phyloP scores from a whole-genome alignment of 1,140 invertebrate species.

The Eubasilissa regina region DNA sequence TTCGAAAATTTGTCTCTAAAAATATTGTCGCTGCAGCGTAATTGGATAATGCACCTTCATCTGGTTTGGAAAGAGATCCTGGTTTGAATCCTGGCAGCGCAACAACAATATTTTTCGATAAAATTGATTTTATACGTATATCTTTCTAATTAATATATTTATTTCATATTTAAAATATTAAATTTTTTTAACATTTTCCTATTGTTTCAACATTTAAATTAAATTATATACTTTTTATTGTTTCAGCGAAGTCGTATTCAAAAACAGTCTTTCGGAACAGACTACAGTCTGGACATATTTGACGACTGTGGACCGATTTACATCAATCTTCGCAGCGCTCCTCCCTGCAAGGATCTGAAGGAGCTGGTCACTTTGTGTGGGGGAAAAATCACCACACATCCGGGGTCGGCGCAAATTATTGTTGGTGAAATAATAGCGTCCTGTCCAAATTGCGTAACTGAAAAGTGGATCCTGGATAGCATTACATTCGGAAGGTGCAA shows the following conservation, averaged over 20 bases:
- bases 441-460: conserved; percentile 62
- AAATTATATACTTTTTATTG: conserved; percentile 44
- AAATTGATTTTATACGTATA: too few species aligned
- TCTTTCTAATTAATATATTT: too few species aligned
- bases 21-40: too few species aligned
- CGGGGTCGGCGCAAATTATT: conserved; percentile 62
- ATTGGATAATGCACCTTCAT: too few species aligned
- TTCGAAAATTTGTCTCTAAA: too few species aligned
- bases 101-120: too few species aligned
- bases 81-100: too few species aligned
- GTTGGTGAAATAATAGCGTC: conserved; percentile 62
- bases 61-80: too few species aligned
- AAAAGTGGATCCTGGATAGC: conserved; percentile 68
- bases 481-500: conserved; percentile 53
- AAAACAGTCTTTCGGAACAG: conserved; percentile 66
- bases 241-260: conserved; percentile 66
- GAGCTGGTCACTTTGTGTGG: conserved; percentile 66
- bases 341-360: conserved; percentile 64
- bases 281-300: conserved; percentile 66
- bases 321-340: conserved; percentile 62
- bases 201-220: too few species aligned
- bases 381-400: conserved; percentile 62
- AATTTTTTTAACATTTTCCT: too few species aligned
- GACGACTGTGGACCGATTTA: conserved; percentile 65
- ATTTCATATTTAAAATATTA: too few species aligned